A percentile compares a stretch with the other conserved stretches of the same genome.
Conservation (phyloP, 2,113 vertebrate species). For the Isurus oxyrinchus region DNA sequence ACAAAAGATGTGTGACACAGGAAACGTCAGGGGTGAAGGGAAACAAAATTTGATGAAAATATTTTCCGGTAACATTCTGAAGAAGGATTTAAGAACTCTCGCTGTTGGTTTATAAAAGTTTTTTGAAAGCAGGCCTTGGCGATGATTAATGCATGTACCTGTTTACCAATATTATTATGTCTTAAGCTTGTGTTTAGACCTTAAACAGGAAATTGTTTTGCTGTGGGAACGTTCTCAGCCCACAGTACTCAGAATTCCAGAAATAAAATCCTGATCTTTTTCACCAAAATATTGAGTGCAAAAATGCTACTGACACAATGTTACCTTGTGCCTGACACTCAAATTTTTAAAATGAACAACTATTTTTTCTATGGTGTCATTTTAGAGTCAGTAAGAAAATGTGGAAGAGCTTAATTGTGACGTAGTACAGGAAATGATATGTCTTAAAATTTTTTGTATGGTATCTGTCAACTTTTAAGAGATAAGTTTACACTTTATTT, state of each 20-base stretch:
- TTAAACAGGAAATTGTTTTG: conserved; percentile 40
- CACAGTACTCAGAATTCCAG: conserved; percentile 21
- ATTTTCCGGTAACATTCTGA: neutral
- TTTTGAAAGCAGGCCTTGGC: neutral
- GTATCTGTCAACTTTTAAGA: neutral
- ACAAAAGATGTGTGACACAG: neutral
- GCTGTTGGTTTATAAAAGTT: too few species aligned
- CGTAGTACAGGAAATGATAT: neutral
- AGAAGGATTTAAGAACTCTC: neutral
- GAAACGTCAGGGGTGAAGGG: neutral
- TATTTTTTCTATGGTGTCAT: neutral
- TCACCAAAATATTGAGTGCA: neutral
- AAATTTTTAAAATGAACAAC: neutral
- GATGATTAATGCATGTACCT: neutral
- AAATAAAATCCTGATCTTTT: conserved; percentile 15
- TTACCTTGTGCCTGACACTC: neutral
- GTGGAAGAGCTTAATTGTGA: neutral
- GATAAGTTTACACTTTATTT: neutral
- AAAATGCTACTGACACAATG: neutral
- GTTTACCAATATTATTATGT: conserved; percentile 34
- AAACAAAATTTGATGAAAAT: neutral
- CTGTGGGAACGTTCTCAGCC: conserved; percentile 32
- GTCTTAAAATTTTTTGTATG: neutral
- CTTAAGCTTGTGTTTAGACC: conserved; percentile 27
- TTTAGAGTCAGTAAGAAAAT: neutral